Evolutionary conservation across 2,888 invertebrate species (phyloP), one percentile per base, ranked within the genome.

Genomic region (Cryptosula pallasiana): DNA sequence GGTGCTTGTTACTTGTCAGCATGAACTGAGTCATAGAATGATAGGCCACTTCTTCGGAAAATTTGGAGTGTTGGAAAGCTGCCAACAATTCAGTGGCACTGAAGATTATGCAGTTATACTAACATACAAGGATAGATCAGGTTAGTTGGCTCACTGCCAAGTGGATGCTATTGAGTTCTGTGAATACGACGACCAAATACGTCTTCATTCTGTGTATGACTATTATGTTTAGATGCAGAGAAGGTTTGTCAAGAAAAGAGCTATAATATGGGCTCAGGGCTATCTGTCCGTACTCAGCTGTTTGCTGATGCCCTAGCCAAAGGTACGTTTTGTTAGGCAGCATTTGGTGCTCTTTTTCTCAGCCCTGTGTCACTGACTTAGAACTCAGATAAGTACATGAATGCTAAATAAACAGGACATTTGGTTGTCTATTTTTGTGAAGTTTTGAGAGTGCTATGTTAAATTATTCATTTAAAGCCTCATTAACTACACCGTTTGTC

Each of bases 21-120:
- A 63, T 32, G 63, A 63, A 32, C 20, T 63, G 5, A 63, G 63
- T 34, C 27, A 20, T 9, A 27, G 63, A n/a, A 63, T 63, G 63
- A 32, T 63, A 27, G 32, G 32, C 16, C 20, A 32, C 32, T 63
- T 25, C 34, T 63, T 63, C 34, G 27, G 27, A 27, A 27, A 32
- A 32, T 63, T 63, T 63, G 63, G 63, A 13, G 32, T 13, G 32
- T 9, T 63, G 13, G 63, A 63, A 27, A 63, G 13, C 13, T 63
- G 63, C 32, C 27, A 32, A 9, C 63, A 27, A 13, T 27, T 13
- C 25, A 13, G 27, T 20, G 20, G 27, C 29, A 32, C 63, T 32
- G 27, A 13, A 5, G 9, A 29, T 27, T 63, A 29, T 63, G 63
- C 29, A 63, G 63, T 27, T 32, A 63, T 63, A 16, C 63, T 63